Base-by-base conservation (phyloP, 2,888 invertebrate species). In the Drosophila austrosaltans region DNA sequence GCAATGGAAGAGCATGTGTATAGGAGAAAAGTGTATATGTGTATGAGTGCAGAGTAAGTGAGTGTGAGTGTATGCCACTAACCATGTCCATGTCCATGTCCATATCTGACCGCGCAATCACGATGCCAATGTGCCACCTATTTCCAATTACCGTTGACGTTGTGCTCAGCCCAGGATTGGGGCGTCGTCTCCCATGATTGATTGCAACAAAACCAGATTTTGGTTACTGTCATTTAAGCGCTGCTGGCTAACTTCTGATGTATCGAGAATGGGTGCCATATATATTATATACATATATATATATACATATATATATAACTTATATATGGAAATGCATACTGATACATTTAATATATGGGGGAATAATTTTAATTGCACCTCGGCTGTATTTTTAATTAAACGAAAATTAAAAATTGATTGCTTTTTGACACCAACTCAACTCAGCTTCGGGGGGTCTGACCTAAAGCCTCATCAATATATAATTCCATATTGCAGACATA, bases 151-250 rank as follows among this genome's bases (percentile, higher is more conserved):
- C 86, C 78, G 87, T 69, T 79, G 80, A 82, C 82, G 79, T 58
- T 75, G 75, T 61, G 69, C 60, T 62, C 42, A 61, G 53, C 63
- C 32, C 66, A 48, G 22, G 62, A 30, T 61, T 48, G 65, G 73
- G 48, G 48, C 48, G 48, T 48, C 48, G 48, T 48, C 22, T 48
- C 48, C 70, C 83, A 83, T 84, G 84, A 84, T 84, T 84, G 84
- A 84, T 84, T 84, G 84, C 88, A 88, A 78, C 84, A 86, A 86
- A 84, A 84, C 84, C 84, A 84, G 84, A 88, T 88, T 84, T 84
- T 86, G 84, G 84, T 88, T 64, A 72, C 79, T 86, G 88, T 86
- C 84, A 84, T 83, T 84, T 88, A 86, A 83, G 81, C 72, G 59
- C 57, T 64, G 53, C 25, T 48, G 79, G 79, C 85, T 84, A 84